Base-by-base conservation (phyloP, 2,888 invertebrate species). In the Carabus problematicus region DNA sequence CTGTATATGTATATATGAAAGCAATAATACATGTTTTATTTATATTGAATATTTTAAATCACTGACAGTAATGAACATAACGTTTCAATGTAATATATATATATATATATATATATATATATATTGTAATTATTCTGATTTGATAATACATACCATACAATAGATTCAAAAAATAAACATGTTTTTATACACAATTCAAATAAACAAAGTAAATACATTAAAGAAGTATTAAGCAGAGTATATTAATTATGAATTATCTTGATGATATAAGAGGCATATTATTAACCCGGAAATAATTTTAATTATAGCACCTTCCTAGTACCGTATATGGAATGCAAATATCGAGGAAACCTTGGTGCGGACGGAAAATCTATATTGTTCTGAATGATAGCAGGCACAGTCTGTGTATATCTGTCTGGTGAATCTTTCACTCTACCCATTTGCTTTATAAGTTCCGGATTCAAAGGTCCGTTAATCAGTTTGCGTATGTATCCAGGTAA, bases 361-460 rank as follows among this genome's bases (percentile, higher is more conserved):
- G 29, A 6, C 29, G 29, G 49, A 3, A 67, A 3, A 52, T 59
- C 59, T 7, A 40, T 11, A 6, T 29, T 29, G 4, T n/a, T 45
- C 72, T 70, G 40, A 41, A 42, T 39, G 63, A 59, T 19, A 61
- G 63, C 11, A 64, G 66, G 40, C 70, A 54, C 49, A 47, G 16
- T 16, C 16, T 18, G 3, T 9, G 71, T 70, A 49, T 16, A 45
- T 62, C 54, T 39, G 55, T 71, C 47, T 11, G 16, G n/a, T 8
- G 40, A 39, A 61, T 79, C 70, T 72, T 81, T 82, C 18, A 78
- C 70, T 70, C 81, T 80, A 9, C 82, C 81, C 59, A 82, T 81
- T 61, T 82, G 82, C 1, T 78, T 77, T 3, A 81, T 73, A 1
- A 82, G 79, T 3, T 79, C 75, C 1, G 82, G 80, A 41, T 78